phyloP scores from a whole-genome alignment of 2,113 vertebrate species.

The Perognathus longimembris region DNA sequence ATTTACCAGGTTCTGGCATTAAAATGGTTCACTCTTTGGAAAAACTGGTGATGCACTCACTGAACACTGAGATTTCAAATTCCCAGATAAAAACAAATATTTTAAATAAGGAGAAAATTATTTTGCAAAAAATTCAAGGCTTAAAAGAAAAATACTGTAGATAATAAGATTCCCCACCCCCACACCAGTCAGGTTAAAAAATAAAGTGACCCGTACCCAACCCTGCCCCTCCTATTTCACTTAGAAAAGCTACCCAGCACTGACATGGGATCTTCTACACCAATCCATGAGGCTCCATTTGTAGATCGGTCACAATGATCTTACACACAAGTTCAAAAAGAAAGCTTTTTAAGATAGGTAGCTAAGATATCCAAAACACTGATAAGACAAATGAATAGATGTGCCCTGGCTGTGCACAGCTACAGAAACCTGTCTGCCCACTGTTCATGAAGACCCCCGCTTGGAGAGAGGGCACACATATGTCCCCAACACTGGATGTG shows the following conservation, averaged over 20 bases:
- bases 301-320: conserved; percentile 32
- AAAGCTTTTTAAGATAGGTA: conserved; percentile 19
- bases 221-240: neutral
- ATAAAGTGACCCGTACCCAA: neutral
- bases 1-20: conserved; percentile 56
- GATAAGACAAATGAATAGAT: neutral
- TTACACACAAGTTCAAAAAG: neutral
- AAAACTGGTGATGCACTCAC: conserved; percentile 52
- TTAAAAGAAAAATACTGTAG: conserved; percentile 42
- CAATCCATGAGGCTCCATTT: neutral
- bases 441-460: neutral
- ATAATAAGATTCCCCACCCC: neutral
- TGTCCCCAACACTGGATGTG: neutral
- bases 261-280: neutral
- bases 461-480: neutral
- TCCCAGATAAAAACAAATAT: conserved; percentile 56
- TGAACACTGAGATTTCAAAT: conserved; percentile 75
- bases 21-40: conserved; percentile 69
- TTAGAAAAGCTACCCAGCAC: conserved; percentile 51
- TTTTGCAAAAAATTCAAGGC: conserved; percentile 55
- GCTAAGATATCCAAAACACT: conserved; percentile 30
- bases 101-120: conserved; percentile 46
- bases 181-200: conserved; percentile 3
- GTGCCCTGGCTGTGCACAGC: conserved; percentile 61
- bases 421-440: conserved; percentile 1